phyloP scores from a whole-genome alignment of 2,797 vertebrate genomes.

The Brachymystax lenok region DNA sequence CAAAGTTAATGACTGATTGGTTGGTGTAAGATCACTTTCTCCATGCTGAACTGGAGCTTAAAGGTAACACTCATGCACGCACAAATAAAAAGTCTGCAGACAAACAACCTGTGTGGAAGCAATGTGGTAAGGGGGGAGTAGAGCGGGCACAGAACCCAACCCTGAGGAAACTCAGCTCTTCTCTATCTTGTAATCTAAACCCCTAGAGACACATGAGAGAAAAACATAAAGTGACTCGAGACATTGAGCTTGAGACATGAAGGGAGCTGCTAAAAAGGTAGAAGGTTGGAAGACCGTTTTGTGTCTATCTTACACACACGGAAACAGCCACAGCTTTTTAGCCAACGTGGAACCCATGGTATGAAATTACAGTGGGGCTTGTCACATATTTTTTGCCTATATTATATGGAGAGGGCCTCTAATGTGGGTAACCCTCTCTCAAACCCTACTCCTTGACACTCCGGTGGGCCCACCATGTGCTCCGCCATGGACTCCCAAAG shows the following conservation, averaged over 20 bases:
- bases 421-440: not conserved
- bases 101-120: not conserved
- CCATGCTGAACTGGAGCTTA: too few relatives aligned
- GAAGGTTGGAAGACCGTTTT: not conserved
- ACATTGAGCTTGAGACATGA: not conserved
- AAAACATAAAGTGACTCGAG: not conserved
- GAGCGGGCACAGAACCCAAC: not conserved
- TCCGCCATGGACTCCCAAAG: constrained; percentile 27
- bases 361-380: constrained; percentile 51
- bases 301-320: not conserved
- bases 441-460: constrained; percentile 27
- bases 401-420: constrained; percentile 36
- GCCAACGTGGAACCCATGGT: constrained; percentile 46
- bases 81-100: not conserved
- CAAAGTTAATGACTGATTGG: not conserved
- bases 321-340: constrained; percentile 28
- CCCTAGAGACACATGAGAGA: not conserved
- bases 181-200: not conserved
- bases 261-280: not conserved
- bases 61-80: not conserved
- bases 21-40: not conserved
- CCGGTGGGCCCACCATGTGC: constrained; percentile 18
- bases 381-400: constrained; percentile 44
- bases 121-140: not conserved
- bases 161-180: not conserved